Evolutionary conservation across 1,140 invertebrate species (phyloP).

Genomic region (Drosophila subobscura): DNA sequence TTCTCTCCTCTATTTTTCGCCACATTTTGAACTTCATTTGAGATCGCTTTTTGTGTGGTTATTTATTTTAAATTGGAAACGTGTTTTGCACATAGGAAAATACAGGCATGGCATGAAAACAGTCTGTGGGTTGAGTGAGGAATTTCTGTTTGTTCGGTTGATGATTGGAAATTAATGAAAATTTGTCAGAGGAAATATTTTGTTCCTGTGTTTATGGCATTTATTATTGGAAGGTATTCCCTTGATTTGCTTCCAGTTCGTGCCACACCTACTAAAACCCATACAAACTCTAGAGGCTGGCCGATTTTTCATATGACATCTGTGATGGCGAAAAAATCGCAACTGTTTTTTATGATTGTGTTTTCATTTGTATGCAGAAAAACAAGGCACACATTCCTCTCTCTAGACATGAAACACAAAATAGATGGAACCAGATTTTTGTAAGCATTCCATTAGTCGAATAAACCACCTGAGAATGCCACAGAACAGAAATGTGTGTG

Average conservation of each 20-base stretch:
- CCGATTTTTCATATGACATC: conserved; percentile 21
- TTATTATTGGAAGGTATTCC: not conserved
- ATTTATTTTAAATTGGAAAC: conserved; percentile 67
- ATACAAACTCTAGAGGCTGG: no score
- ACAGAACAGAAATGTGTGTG: conserved; percentile 10
- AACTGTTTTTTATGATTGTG: conserved; percentile 59
- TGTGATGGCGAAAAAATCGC: conserved; percentile 25
- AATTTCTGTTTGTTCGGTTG: not conserved
- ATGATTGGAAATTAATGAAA: no score
- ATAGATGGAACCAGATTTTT: conserved; percentile 63
- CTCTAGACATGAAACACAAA: conserved; percentile 13
- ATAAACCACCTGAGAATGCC: conserved; percentile 77
- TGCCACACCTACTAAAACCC: conserved; percentile 1
- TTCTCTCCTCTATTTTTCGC: conserved; percentile 1
- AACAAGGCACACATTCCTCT: conserved; percentile 20
- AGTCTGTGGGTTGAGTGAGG: conserved; percentile 17
- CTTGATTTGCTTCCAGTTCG: no score
- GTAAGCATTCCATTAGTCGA: conserved; percentile 39
- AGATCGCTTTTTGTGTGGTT: conserved; percentile 17
- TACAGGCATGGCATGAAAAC: conserved; percentile 30
- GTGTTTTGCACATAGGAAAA: conserved; percentile 70
- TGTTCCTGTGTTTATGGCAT: no score
- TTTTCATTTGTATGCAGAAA: conserved; percentile 24
- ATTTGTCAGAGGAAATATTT: no score
- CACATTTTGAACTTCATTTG: conserved; percentile 33